These are phyloP conservation scores for Synchiropus splendidus DNA, from an alignment of 2,113 vertebrate genomes.

Conservation along the genomic window DNA sequence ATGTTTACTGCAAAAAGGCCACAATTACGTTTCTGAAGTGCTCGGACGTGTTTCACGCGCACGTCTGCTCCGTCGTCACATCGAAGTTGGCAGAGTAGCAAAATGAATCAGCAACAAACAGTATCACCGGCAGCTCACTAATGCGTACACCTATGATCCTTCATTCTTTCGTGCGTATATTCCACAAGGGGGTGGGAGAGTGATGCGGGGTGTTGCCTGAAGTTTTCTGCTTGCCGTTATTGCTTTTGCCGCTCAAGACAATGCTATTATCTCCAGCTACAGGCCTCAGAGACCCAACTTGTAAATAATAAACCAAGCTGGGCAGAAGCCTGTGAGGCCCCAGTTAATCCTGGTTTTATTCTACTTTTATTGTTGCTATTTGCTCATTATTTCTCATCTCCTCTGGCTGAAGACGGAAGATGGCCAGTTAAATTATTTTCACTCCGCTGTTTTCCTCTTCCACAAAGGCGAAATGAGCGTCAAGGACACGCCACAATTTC, in stretches of 20 bases:
- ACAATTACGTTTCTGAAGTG: too few species aligned
- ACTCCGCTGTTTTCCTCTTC: constrained; percentile 49
- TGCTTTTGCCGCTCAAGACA: constrained; percentile 57
- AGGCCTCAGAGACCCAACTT: constrained; percentile 63
- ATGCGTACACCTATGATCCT: constrained; percentile 63
- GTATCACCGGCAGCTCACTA: constrained; percentile 56
- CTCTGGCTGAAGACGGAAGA: constrained; percentile 52
- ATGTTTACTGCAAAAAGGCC: too few species aligned
- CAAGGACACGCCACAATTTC: constrained; percentile 38
- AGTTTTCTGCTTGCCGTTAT: constrained; percentile 64
- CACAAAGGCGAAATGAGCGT: constrained; percentile 51
- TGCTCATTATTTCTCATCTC: constrained; percentile 68
- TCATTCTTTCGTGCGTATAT: constrained; percentile 39
- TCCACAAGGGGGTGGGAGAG: constrained; percentile 41
- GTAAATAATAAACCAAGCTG: constrained; percentile 72
- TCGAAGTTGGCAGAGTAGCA: constrained; percentile 32
- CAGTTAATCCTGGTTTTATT: constrained; percentile 71
- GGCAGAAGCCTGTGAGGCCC: constrained; percentile 63
- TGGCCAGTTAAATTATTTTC: constrained; percentile 60
- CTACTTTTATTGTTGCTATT: constrained; percentile 70
- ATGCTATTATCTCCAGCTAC: constrained; percentile 70
- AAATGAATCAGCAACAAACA: constrained; percentile 57
- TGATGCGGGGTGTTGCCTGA: constrained; percentile 50
- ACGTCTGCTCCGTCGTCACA: constrained; percentile 3
- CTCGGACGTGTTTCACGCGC: too few species aligned